These are phyloP conservation scores for Sclerurus mexicanus DNA, from an alignment of 2,113 vertebrate species.

Conservation along the genomic window DNA sequence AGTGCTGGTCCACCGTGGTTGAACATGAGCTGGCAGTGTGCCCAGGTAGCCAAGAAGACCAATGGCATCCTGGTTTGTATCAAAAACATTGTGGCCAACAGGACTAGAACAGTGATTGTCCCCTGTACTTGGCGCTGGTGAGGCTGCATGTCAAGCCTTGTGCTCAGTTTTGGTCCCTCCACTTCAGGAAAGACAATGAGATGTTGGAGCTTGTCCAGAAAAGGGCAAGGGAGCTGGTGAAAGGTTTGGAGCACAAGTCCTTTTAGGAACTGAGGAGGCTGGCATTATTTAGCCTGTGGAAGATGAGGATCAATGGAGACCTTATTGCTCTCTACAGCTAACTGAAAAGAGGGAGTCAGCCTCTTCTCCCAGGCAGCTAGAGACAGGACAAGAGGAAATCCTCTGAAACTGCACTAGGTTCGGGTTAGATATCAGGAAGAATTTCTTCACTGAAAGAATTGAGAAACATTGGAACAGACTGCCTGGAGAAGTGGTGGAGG, in stretches of 20 bases:
- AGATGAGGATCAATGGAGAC: not conserved
- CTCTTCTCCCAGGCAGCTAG: not conserved
- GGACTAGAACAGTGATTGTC: not conserved
- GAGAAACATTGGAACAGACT: not conserved
- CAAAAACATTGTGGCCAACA: not conserved
- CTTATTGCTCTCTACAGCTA: too few relatives aligned
- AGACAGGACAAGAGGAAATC: not conserved
- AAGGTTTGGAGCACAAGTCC: not conserved
- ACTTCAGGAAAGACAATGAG: not conserved
- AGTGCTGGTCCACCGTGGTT: not conserved
- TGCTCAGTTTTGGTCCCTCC: fast-evolving
- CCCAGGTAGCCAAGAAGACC: not conserved
- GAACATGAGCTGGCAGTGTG: not conserved
- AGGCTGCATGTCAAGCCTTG: fast-evolving
- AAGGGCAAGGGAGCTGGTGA: not conserved
- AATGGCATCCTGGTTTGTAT: not conserved
- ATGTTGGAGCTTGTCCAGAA: not conserved
- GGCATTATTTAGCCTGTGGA: not conserved
- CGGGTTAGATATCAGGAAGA: not conserved
- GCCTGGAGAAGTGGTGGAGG: not conserved
- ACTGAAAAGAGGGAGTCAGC: not conserved
- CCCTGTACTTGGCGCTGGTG: fast-evolving
- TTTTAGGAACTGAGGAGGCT: not conserved
- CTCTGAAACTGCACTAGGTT: not conserved
- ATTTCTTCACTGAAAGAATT: not conserved